phyloP scores from a whole-genome alignment of 2,113 vertebrate species.

The Onychostoma macrolepis region DNA sequence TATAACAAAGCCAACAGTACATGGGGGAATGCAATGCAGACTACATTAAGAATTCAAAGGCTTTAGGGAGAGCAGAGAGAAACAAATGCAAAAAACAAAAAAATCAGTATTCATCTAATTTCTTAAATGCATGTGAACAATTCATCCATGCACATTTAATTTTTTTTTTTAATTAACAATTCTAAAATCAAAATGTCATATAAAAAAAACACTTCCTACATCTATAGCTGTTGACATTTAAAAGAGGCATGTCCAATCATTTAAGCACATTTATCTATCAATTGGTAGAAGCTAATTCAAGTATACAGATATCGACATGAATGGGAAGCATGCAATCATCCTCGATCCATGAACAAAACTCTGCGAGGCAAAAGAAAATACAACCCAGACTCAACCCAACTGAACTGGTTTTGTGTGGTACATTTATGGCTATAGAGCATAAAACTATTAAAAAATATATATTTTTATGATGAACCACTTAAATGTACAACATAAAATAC shows the following conservation, averaged over 20 bases:
- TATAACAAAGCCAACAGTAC: neutral
- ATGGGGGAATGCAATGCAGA: neutral
- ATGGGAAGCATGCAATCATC: neutral
- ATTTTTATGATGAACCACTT: neutral
- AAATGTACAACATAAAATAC: neutral
- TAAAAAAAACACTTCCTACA: neutral
- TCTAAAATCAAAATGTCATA: neutral
- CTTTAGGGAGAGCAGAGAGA: neutral
- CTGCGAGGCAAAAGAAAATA: no score
- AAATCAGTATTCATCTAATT: neutral
- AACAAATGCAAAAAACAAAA: neutral
- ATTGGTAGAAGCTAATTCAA: neutral
- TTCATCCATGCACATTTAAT: neutral
- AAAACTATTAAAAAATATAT: neutral
- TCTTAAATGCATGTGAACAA: neutral
- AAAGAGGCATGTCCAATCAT: neutral
- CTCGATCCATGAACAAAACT: neutral
- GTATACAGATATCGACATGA: neutral
- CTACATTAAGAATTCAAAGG: neutral
- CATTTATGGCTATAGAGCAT: neutral
- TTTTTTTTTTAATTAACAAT: neutral
- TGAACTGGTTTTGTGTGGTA: neutral
- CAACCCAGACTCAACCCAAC: no score
- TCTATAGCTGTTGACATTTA: neutral
- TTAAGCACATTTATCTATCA: neutral